phyloP scores from a whole-genome alignment of 30 jellyfish, hydroid and myxozoan species.

The Pelagia noctiluca region DNA sequence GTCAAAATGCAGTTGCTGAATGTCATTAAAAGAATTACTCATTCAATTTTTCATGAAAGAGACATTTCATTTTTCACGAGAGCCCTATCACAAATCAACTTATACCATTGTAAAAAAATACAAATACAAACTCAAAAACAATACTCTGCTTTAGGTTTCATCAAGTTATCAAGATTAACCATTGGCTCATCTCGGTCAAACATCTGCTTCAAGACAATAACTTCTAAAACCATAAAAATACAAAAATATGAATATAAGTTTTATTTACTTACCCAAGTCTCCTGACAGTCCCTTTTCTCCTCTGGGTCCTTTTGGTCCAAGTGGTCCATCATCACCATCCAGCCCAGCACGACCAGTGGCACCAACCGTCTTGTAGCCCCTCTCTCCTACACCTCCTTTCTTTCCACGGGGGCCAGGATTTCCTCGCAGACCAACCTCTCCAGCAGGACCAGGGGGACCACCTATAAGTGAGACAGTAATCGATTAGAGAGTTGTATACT shows the following conservation, averaged over 20 bases:
- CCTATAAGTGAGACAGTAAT: conserved; percentile 50
- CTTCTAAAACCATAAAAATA: too few relatives aligned
- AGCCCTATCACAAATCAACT: too few relatives aligned
- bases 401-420: conserved; percentile 63
- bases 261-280: not conserved
- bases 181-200: too few relatives aligned
- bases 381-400: conserved; percentile 65
- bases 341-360: conserved; percentile 67
- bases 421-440: conserved; percentile 84
- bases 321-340: conserved; percentile 74
- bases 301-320: conserved; percentile 46
- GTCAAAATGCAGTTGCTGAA: too few relatives aligned
- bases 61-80: too few relatives aligned
- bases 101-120: too few relatives aligned
- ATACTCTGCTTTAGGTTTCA: too few relatives aligned
- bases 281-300: conserved; percentile 47
- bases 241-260: not conserved
- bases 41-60: too few relatives aligned
- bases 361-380: conserved; percentile 77
- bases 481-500: not conserved
- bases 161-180: too few relatives aligned
- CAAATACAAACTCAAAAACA: too few relatives aligned
- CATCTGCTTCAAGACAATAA: too few relatives aligned
- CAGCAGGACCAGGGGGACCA: conserved; percentile 90
- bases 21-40: too few relatives aligned